Evolutionary conservation across 2,113 vertebrate genomes (phyloP), one percentile per base, ranked within the genome.

Genomic region (Podarcis raffonei): DNA sequence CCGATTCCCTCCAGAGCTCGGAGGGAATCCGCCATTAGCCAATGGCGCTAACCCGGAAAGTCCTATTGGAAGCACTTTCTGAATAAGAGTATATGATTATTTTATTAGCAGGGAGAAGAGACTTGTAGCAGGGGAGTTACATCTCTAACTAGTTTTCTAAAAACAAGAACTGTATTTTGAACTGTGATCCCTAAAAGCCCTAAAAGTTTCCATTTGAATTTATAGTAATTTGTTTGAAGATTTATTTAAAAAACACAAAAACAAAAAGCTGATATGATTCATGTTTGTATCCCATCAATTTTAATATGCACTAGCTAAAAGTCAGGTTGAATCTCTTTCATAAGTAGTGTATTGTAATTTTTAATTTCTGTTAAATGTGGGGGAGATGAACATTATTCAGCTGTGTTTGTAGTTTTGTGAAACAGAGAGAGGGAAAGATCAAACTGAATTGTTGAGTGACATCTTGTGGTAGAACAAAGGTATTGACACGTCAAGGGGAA

Each of bases 391-490:
- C n/a, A 42, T 84, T 92, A 91, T 87, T 94, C 72, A 18, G 23
- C 72, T 79, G 82, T 9, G 68, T 7, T 71, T 30, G 27, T 71
- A 71, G 65, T 71, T 7, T 86, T 84, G 93, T 94, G 91, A 95
- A 95, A 95, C 94, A 92, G 91, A 87, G 84, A 62, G 39, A 16
- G 53, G 90, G 9, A 69, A 42, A 94, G 90, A 86, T 93, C 93
- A 97, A 95, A 95, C 90, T 86, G 97, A 93, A 97, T 97, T 96
- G 42, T 93, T 86, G 88, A 97, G 95, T 94, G 96, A 92, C 97
- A 98, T 96, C 97, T 97, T 96, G 97, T 97, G 97, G 97, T 87
- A 4, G 69, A 69, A 53, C 92, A 87, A 20, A 12, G 57, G 8
- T 91, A 83, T 81, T 92, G 93, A 86, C 92, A 83, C 2, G 5